Base-by-base conservation (phyloP, 2,113 vertebrate genomes). In the Dasyprocta punctata region DNA sequence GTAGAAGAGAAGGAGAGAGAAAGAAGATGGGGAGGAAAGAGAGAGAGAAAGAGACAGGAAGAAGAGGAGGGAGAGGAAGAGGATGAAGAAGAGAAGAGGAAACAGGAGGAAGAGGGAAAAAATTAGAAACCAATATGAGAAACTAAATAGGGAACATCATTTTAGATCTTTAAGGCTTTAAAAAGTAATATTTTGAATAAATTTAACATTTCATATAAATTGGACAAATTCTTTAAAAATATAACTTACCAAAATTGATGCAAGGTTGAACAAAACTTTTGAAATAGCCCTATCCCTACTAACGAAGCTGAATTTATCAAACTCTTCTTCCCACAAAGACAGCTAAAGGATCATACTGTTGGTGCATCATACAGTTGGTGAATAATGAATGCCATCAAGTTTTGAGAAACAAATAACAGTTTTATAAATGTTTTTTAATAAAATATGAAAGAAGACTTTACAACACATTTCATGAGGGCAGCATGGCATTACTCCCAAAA, bases 371-470 rank as follows among this genome's bases (percentile, higher is more conserved):
- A 33, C 47, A 56, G 41, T 91, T 88, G 67, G 36, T 88, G 52
- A 73, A 4, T 71, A 13, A n/a, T 87, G 60, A 80, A 80, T 41
- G n/a, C 20, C 80, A 78, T 41, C 22, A 67, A 80, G 26, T 60
- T 30, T 47, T 80, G 28, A 56, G 78, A 16, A 87, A 93, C 28
- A 84, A 49, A 52, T 13, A 71, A 71, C 28, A 71, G 17, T 81
- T 47, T 91, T 86, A 86, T 11, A 91, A 86, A 86, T 41, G n/a
- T 26, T 95, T 22, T 77, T 95, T 87, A n/a, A 82, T 44, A 63
- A 92, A 88, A 83, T 7, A 81, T 22, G 58, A 81, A 47, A 84
- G 19, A 54, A 65, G 52, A 44, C 19, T 89, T 89, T 26, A 60
- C 33, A 89, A 56, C 30, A 89, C 41, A 77, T 89, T 67, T 73